Conservation (phyloP, 2,113 vertebrate genomes). For the Saccopteryx leptura region DNA sequence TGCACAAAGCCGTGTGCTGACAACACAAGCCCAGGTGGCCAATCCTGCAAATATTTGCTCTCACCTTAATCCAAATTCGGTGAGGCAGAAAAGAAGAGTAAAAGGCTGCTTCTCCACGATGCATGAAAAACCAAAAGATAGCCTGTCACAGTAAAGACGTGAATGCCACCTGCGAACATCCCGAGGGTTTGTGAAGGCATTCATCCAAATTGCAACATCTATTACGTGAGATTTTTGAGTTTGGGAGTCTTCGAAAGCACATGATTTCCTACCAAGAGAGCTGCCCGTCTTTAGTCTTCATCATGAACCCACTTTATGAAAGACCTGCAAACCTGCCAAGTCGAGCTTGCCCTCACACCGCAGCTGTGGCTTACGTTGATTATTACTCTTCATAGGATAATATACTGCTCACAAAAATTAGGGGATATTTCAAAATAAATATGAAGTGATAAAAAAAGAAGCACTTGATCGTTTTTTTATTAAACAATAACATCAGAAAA, state of each 20-base stretch:
- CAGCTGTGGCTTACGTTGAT: neutral
- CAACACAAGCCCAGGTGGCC: neutral
- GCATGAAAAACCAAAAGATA: neutral
- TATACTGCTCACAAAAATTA: no score
- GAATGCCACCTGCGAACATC: neutral
- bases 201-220: neutral
- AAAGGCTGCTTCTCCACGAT: constrained; percentile 12
- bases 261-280: neutral
- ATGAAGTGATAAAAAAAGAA: no score
- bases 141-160: neutral
- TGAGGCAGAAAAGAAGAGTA: neutral
- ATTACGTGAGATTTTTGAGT: neutral
- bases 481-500: no score
- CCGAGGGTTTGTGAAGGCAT: neutral
- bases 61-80: neutral
- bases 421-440: no score
- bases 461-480: no score
- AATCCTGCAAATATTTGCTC: neutral
- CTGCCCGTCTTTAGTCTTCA: neutral
- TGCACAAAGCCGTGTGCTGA: neutral
- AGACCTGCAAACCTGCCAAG: neutral
- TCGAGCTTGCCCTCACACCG: neutral
- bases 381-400: neutral
- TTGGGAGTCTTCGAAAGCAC: neutral
- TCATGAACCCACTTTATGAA: neutral